phyloP scores from a whole-genome alignment of 1,140 invertebrate species.

The Phymastichus coffea region DNA sequence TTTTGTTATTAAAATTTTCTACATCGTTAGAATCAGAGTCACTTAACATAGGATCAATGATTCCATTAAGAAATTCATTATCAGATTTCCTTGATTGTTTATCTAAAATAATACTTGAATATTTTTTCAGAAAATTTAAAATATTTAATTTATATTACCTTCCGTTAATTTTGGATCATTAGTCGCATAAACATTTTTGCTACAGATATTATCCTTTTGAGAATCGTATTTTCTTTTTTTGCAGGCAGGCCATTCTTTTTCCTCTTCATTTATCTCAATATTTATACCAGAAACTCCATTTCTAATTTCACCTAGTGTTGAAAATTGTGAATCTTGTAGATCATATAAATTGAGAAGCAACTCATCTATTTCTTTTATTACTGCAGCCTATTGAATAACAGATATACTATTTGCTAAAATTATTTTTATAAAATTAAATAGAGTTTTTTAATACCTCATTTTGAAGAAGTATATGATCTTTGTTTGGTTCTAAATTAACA shows the following conservation, averaged over 20 bases:
- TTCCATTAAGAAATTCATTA: slow-evolving; percentile 19
- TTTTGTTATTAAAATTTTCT: slow-evolving; percentile 1
- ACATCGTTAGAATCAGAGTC: slow-evolving; percentile 39
- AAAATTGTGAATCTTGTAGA: slow-evolving; percentile 23
- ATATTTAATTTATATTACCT: slow-evolving; percentile 1
- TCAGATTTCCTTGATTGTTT: slow-evolving; percentile 5
- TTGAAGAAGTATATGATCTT: slow-evolving; percentile 61
- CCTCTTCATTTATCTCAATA: slow-evolving; percentile 11
- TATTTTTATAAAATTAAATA: too few relatives aligned
- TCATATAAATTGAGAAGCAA: slow-evolving; percentile 42
- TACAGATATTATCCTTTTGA: slow-evolving; percentile 16
- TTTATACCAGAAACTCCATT: slow-evolving; percentile 9
- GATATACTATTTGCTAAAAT: too few relatives aligned
- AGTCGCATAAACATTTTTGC: slow-evolving; percentile 9
- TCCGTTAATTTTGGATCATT: not conserved
- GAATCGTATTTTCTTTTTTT: slow-evolving; percentile 38
- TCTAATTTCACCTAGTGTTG: slow-evolving; percentile 14
- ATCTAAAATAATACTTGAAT: not conserved
- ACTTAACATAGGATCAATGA: slow-evolving; percentile 35
- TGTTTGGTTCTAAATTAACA: slow-evolving; percentile 69
- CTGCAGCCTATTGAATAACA: slow-evolving; percentile 33
- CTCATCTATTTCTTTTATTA: slow-evolving; percentile 36
- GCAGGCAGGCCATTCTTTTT: slow-evolving; percentile 28
- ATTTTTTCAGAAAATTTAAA: not conserved
- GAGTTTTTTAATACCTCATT: slow-evolving; percentile 48